phyloP scores from a whole-genome alignment of 2,888 invertebrate genomes.

The Isoperla grammatica region DNA sequence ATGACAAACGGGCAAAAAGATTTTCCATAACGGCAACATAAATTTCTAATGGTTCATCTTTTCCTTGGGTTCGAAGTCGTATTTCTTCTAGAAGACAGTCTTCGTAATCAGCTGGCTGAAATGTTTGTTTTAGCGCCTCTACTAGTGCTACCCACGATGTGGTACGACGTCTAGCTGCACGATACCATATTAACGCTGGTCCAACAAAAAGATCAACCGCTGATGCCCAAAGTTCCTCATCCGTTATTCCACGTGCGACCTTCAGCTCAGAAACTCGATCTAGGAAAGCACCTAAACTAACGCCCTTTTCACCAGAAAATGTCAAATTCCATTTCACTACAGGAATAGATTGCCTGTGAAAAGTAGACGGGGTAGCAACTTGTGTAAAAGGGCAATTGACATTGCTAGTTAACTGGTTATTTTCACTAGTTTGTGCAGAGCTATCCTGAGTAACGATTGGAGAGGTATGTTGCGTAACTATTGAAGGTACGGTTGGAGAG shows the following conservation, averaged over 20 bases:
- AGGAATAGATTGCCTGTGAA: no score
- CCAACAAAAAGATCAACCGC: constrained; percentile 33
- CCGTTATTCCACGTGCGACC: constrained; percentile 24
- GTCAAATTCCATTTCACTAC: constrained; percentile 24
- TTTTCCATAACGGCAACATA: constrained; percentile 33
- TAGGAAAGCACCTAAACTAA: constrained; percentile 26
- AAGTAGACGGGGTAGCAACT: no score
- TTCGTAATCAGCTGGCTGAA: constrained; percentile 32
- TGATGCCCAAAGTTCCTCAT: constrained; percentile 27
- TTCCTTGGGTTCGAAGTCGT: constrained; percentile 33
- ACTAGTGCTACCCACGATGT: constrained; percentile 25
- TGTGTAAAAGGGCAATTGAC: no score
- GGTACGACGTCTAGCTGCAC: constrained; percentile 32
- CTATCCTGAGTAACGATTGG: no score
- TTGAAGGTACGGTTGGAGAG: no score
- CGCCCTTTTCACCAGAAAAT: constrained; percentile 25
- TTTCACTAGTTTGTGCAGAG: no score
- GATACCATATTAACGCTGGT: constrained; percentile 35
- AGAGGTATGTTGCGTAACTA: no score
- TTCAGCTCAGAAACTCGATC: constrained; percentile 32
- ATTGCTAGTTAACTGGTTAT: no score
- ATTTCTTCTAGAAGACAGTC: constrained; percentile 28
- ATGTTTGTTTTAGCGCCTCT: constrained; percentile 21
- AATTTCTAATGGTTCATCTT: constrained; percentile 32
- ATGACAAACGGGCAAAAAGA: constrained; percentile 25